Base-by-base conservation (phyloP, 1,140 invertebrate species). In the Mizuhopecten yessoensis region DNA sequence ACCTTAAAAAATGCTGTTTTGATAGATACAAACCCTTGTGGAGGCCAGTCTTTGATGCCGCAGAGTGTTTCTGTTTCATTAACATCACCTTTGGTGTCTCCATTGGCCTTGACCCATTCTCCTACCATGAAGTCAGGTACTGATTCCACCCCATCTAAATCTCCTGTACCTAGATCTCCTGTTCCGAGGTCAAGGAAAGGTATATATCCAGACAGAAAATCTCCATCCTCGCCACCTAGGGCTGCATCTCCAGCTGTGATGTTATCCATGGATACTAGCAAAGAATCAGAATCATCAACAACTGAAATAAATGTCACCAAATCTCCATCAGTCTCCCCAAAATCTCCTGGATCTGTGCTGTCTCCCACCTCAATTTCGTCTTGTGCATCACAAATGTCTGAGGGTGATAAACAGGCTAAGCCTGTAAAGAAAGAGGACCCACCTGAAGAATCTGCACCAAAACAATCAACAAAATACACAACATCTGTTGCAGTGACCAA, bases 401-500 rank as follows among this genome's bases (percentile, higher is more conserved):
- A 75, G 34, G 45, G n/a, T 2, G 87, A 45, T 1, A 29, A 39
- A 23, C 0, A 36, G 23, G 42, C 45, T 33, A 23, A 90, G 11
- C 11, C 11, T 49, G 87, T 34, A 17, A 88, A 34, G 0, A 39
- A n/a, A 45, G 11, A 45, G 42, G 42, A 45, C 17, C 0, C 42
- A 13, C 17, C 29, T 23, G 29, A 0, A 34, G 34, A 88, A 90
- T 88, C 42, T 90, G 57, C 57, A 75, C 57, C 57, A 75, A 75
- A 75, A 75, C 57, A n/a, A n/a, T n/a, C 57, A 36, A 42, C n/a
- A 29, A 88, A 90, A 87, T 90, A 87, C 86, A 92, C 90, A 75
- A 89, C 91, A 34, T 86, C 90, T 36, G 90, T 92, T 17, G 34
- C 88, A 87, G 88, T 92, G 13, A 91, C 92, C 0, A 92, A 87